These are phyloP conservation scores for Schrankia costaestrigalis DNA, from an alignment of 2,888 invertebrate species.

Conservation along the genomic window DNA sequence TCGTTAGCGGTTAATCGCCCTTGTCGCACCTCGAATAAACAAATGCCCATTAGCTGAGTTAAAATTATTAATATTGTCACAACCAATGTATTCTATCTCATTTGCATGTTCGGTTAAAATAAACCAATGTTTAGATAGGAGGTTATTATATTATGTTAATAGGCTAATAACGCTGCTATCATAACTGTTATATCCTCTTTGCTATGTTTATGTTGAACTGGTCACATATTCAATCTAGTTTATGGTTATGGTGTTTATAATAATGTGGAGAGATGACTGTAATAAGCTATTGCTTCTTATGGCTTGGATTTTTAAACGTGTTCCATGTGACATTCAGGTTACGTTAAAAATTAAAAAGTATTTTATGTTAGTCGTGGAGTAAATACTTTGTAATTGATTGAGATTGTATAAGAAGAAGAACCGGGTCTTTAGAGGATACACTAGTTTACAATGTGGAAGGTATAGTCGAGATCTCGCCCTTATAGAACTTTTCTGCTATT, in stretches of 20 bases:
- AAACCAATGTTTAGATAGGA: constrained; percentile 54
- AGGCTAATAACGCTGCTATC: constrained; percentile 42
- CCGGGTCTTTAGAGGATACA: no score
- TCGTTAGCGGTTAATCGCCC: constrained; percentile 63
- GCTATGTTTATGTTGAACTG: constrained; percentile 35
- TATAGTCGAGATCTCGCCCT: no score
- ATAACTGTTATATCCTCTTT: constrained; percentile 31
- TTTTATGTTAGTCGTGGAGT: no score
- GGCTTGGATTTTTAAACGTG: constrained; percentile 2
- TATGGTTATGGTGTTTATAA: constrained; percentile 19
- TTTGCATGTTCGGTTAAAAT: constrained; percentile 47
- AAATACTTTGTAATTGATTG: no score
- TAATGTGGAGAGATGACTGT: constrained; percentile 9
- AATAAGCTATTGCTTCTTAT: neutral
- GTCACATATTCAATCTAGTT: constrained; percentile 43
- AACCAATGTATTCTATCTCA: constrained; percentile 39
- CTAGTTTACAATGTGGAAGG: no score
- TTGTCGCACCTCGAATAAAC: constrained; percentile 64
- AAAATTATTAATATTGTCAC: constrained; percentile 70
- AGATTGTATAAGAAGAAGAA: no score
- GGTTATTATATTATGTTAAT: constrained; percentile 56
- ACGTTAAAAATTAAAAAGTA: no score
- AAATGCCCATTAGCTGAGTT: constrained; percentile 64
- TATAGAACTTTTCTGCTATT: no score
- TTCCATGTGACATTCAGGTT: no score